These are phyloP conservation scores for Hystrix brachyura DNA, from an alignment of 2,113 vertebrate species.

Conservation along the genomic window DNA sequence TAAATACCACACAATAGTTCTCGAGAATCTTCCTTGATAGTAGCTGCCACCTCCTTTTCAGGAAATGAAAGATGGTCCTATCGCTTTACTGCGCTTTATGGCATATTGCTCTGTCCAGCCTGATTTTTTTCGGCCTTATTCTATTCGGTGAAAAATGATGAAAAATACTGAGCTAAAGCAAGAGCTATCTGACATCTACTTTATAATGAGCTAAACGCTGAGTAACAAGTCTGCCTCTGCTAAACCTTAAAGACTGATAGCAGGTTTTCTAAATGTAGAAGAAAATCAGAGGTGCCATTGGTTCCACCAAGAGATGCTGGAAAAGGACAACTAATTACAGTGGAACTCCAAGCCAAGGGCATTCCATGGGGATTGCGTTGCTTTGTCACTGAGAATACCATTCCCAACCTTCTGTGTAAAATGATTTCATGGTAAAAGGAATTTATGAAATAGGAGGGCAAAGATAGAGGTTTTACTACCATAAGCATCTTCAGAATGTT, in stretches of 20 bases:
- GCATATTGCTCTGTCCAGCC: background rate
- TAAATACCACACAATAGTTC: background rate
- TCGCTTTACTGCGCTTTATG: slow-evolving; percentile 25
- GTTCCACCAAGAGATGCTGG: background rate
- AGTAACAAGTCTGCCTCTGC: background rate
- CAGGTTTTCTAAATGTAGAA: slow-evolving; percentile 42
- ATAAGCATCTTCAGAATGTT: background rate
- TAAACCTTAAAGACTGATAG: background rate
- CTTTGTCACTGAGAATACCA: background rate
- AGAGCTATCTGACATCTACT: slow-evolving; percentile 43
- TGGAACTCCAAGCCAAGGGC: background rate
- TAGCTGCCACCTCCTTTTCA: background rate
- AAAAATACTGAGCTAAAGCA: slow-evolving; percentile 14
- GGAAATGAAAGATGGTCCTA: slow-evolving; percentile 40
- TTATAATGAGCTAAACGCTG: background rate
- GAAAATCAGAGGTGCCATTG: background rate
- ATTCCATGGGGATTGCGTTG: background rate
- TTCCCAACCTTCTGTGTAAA: background rate
- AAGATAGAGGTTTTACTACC: background rate
- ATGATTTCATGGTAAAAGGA: background rate
- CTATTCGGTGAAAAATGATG: slow-evolving; percentile 46
- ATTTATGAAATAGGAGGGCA: background rate
- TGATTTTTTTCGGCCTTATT: slow-evolving; percentile 35
- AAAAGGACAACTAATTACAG: background rate
- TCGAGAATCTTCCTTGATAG: background rate